A percentile compares a stretch with the other conserved stretches of the same genome.
Conservation (phyloP, 2,797 vertebrate genomes). For the Pempheris klunzingeri region DNA sequence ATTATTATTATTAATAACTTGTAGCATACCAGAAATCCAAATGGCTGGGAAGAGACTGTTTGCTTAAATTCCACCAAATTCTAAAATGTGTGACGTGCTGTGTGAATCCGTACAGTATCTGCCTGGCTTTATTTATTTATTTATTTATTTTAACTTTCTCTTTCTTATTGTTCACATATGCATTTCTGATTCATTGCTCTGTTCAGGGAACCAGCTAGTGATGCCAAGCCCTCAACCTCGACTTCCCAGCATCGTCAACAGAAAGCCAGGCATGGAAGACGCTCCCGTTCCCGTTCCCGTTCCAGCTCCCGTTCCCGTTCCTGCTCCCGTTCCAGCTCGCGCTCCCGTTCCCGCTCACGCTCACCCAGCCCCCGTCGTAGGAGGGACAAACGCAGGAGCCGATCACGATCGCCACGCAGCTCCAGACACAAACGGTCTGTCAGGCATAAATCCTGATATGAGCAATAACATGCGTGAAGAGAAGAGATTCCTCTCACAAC, state of each 20-base stretch:
- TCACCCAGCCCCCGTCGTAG: conserved; percentile 78
- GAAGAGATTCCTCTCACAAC: neutral
- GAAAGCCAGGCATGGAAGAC: conserved; percentile 8
- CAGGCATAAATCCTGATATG: neutral
- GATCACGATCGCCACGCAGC: conserved; percentile 28
- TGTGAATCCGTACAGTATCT: neutral
- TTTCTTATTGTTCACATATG: rapidly evolving
- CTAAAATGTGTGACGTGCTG: no score
- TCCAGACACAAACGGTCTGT: conserved; percentile 54
- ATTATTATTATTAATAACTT: no score
- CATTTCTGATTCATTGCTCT: neutral
- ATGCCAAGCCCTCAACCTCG: neutral
- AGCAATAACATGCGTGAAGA: neutral
- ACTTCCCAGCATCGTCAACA: conserved; percentile 14
- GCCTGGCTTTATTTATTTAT: neutral
- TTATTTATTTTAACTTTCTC: neutral
- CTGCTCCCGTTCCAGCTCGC: no score
- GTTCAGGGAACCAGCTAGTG: conserved; percentile 32
- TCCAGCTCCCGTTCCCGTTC: no score
- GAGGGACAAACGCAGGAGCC: conserved; percentile 18
- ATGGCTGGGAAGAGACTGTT: no score
- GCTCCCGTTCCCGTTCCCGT: conserved; percentile 74
- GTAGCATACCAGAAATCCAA: neutral
- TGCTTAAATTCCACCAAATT: no score
- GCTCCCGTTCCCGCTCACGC: no score